A percentile compares a stretch with the other conserved stretches of the same genome.
phyloP scores from a whole-genome alignment of 2,797 vertebrate genomes.

The Zenarchopterus dispar region DNA sequence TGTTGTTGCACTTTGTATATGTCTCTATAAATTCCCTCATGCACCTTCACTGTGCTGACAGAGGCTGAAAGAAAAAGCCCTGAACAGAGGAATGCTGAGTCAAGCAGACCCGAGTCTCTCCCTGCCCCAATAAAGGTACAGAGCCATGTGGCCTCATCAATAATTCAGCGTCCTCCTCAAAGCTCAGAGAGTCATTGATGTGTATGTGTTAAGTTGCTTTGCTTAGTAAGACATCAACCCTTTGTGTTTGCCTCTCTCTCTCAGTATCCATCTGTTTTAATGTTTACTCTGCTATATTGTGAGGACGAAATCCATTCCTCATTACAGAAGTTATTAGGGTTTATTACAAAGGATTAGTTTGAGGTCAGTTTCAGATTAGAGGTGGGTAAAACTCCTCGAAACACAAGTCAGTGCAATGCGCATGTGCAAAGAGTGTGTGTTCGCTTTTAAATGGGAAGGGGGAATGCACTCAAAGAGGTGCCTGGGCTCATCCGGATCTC shows the following conservation, averaged over 20 bases:
- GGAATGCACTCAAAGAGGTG: slow-evolving; percentile 7
- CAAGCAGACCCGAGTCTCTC: slow-evolving; percentile 69
- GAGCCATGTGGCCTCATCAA: slow-evolving; percentile 80
- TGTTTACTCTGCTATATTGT: not conserved
- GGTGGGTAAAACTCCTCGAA: slow-evolving; percentile 2
- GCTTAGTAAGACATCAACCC: slow-evolving; percentile 16
- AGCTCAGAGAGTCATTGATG: slow-evolving; percentile 38
- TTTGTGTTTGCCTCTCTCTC: too few relatives aligned
- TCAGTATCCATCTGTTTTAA: too few relatives aligned
- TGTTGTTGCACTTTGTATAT: slow-evolving; percentile 34
- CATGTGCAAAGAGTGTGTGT: not conserved
- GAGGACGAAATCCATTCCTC: too few relatives aligned
- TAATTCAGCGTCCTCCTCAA: slow-evolving; percentile 77
- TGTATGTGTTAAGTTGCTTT: slow-evolving; percentile 4
- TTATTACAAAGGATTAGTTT: not conserved
- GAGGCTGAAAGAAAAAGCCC: slow-evolving; percentile 63
- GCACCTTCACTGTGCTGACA: slow-evolving; percentile 68
- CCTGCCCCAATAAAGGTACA: slow-evolving; percentile 69
- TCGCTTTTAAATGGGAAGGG: not conserved
- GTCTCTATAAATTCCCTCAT: slow-evolving; percentile 26
- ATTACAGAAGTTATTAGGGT: not conserved
- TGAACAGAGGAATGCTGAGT: slow-evolving; percentile 80
- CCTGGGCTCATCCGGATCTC: slow-evolving; percentile 34
- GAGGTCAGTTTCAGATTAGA: not conserved
- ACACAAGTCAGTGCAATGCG: slow-evolving; percentile 2